Percentiles rank a stretch among this genome's conserved stretches.
Conservation (phyloP, 2,113 vertebrate genomes). For the Protobothrops mucrosquamatus region DNA sequence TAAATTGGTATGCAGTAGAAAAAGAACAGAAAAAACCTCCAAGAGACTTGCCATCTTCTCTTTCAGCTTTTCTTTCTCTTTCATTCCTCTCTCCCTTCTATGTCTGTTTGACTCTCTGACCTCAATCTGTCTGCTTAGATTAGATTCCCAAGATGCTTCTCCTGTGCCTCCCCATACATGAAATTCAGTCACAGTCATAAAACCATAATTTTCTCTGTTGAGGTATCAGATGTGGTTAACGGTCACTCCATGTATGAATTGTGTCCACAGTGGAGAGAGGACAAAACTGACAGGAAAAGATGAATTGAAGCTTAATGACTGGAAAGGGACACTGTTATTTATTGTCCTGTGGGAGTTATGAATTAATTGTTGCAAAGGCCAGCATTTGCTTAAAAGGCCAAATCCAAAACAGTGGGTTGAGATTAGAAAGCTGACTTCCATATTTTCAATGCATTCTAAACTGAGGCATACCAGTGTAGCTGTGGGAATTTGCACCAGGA, state of each 20-base stretch:
- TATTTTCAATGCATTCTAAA: neutral
- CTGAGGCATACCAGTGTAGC: neutral
- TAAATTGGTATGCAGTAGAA: neutral
- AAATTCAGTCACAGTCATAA: slow-evolving; percentile 36
- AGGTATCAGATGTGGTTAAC: slow-evolving; percentile 23
- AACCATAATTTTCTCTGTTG: slow-evolving; percentile 6
- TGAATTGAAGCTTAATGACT: neutral
- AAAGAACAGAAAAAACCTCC: neutral
- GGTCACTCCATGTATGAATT: rapidly evolving
- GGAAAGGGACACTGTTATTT: neutral
- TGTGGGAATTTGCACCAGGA: neutral
- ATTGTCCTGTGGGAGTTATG: neutral
- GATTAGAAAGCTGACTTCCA: neutral
- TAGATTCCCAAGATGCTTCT: slow-evolving; percentile 27
- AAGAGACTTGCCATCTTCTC: neutral
- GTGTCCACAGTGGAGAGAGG: neutral
- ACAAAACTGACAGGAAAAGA: neutral
- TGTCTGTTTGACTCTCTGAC: slow-evolving; percentile 42
- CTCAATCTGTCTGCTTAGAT: slow-evolving; percentile 67
- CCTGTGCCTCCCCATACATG: slow-evolving; percentile 41
- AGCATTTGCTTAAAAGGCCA: neutral
- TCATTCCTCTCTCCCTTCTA: neutral
- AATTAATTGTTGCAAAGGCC: neutral
- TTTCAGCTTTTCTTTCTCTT: neutral
- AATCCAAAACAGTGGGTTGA: neutral